phyloP scores from a whole-genome alignment of 1,140 invertebrate genomes.

The Drosophila gunungcola region DNA sequence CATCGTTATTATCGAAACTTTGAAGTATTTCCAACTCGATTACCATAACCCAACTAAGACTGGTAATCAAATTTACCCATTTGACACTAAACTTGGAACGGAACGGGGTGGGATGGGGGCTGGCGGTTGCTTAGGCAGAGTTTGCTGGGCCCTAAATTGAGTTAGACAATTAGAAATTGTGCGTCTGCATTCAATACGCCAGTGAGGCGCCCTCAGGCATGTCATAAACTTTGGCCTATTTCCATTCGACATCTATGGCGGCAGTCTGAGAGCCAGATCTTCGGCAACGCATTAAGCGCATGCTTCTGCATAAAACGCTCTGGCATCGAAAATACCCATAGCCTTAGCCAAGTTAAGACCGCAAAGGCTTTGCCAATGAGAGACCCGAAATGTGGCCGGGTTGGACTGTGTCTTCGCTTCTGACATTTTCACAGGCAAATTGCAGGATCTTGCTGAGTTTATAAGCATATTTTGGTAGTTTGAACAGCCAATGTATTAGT shows the following conservation, averaged over 20 bases:
- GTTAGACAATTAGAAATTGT: constrained; percentile 78
- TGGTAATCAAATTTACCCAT: constrained; percentile 78
- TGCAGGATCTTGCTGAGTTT: constrained; percentile 28
- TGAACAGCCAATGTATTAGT: constrained; percentile 26
- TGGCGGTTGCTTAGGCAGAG: constrained; percentile 19
- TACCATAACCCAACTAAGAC: constrained; percentile 77
- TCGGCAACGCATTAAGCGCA: constrained; percentile 18
- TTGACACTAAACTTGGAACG: constrained; percentile 74
- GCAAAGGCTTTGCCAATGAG: constrained; percentile 49
- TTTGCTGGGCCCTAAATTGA: constrained; percentile 56
- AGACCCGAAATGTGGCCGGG: constrained; percentile 18
- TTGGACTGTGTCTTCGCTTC: constrained; percentile 6
- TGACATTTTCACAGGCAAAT: background rate
- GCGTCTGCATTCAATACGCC: constrained; percentile 55
- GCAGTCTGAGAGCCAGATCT: constrained; percentile 3
- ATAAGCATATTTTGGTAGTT: constrained; percentile 26
- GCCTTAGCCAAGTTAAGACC: constrained; percentile 46
- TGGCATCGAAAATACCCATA: constrained; percentile 33
- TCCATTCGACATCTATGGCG: constrained; percentile 6
- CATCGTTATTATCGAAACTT: constrained; percentile 56
- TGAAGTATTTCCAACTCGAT: constrained; percentile 81
- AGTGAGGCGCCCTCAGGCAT: constrained; percentile 22
- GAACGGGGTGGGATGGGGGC: background rate
- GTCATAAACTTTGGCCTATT: constrained; percentile 46
- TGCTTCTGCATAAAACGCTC: constrained; percentile 38